A percentile compares a stretch with the other conserved stretches of the same genome.
Evolutionary conservation across 2,888 invertebrate species (phyloP).

Genomic region (Heliconius hortense): DNA sequence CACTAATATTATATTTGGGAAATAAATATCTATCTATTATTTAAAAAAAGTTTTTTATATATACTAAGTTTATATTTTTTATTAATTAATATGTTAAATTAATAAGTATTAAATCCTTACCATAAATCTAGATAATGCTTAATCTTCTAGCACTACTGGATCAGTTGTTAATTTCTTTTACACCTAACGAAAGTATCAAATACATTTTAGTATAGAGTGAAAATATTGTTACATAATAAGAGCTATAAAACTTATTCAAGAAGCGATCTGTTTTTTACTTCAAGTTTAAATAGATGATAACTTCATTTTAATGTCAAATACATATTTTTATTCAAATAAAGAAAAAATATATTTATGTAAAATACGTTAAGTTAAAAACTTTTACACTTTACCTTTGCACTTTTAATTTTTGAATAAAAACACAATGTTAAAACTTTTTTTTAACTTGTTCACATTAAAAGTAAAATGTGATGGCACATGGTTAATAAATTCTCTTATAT

Average conservation of each 20-base stretch:
- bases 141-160: not conserved
- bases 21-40: not conserved
- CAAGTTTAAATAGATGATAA: not conserved
- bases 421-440: not conserved
- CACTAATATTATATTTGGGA: not conserved
- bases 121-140: not conserved
- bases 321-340: not conserved
- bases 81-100: not conserved
- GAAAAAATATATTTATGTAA: not conserved
- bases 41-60: not conserved
- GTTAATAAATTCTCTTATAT: not conserved
- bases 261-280: not conserved
- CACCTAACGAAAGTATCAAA: not conserved
- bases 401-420: not conserved
- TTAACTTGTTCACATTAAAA: not conserved
- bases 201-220: not conserved
- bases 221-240: conserved; percentile 13
- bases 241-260: not conserved
- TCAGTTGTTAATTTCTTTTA: not conserved
- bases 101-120: not conserved
- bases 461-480: conserved; percentile 7
- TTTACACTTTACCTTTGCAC: too few species aligned
- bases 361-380: not conserved
- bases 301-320: not conserved
- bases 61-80: not conserved